A percentile compares a stretch with the other conserved stretches of the same genome.
These are phyloP conservation scores for Amaurobius ferox DNA, from an alignment of 2,888 invertebrate species.

Conservation along the genomic window DNA sequence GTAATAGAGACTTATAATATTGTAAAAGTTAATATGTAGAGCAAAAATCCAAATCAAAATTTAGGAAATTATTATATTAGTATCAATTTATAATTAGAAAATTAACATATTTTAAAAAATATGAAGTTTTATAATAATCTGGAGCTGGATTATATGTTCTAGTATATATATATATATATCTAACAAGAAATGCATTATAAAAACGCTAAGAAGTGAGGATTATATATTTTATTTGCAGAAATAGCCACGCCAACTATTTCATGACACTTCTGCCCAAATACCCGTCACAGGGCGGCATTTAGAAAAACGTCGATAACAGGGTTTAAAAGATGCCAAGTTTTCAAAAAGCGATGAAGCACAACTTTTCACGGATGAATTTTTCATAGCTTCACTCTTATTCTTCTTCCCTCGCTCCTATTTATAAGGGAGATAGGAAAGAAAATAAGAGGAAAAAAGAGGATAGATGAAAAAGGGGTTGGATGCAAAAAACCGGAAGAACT, in stretches of 20 bases:
- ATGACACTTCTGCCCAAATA: conserved; percentile 34
- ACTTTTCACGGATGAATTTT: conserved; percentile 66
- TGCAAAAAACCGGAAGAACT: conserved; percentile 57
- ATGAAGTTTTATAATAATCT: too few relatives aligned
- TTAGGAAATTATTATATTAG: too few relatives aligned
- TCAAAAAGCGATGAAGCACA: conserved; percentile 68
- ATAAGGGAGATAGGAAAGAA: conserved; percentile 49
- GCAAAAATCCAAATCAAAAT: too few relatives aligned
- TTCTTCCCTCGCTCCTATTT: conserved; percentile 28
- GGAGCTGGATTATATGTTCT: too few relatives aligned
- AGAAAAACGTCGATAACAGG: conserved; percentile 53
- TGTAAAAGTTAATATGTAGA: too few relatives aligned
- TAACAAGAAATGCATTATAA: too few relatives aligned
- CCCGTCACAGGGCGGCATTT: conserved; percentile 47
- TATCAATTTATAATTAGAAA: too few relatives aligned
- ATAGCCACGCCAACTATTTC: conserved; percentile 5
- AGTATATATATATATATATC: too few relatives aligned
- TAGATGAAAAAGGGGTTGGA: conserved; percentile 26
- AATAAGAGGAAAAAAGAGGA: conserved; percentile 15
- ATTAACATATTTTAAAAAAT: too few relatives aligned
- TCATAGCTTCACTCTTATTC: conserved; percentile 33
- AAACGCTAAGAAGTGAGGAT: too few relatives aligned
- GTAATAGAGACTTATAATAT: too few relatives aligned
- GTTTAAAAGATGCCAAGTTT: conserved; percentile 67
- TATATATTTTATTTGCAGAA: too few relatives aligned